These are phyloP conservation scores for Cyphomyrmex costatus DNA, from an alignment of 1,140 invertebrate species.

Conservation along the genomic window DNA sequence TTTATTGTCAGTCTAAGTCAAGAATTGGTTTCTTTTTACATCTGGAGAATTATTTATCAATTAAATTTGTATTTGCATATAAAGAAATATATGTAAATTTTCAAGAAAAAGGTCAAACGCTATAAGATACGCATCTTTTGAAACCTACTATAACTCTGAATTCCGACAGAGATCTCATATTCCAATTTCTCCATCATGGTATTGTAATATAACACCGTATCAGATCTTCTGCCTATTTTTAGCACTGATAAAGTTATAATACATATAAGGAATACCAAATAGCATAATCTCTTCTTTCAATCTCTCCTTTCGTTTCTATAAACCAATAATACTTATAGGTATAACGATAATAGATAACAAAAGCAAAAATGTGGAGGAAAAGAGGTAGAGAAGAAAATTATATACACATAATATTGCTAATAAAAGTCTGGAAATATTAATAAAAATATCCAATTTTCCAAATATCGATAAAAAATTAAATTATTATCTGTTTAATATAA, in stretches of 20 bases:
- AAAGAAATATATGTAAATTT: background rate
- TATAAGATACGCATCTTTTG: slow-evolving; percentile 30
- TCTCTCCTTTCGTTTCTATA: background rate
- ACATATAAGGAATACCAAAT: slow-evolving; percentile 21
- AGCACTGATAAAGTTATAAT: slow-evolving; percentile 31
- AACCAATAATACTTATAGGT: slow-evolving; percentile 2
- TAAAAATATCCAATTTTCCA: background rate
- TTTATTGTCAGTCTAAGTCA: no score
- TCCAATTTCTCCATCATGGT: slow-evolving; percentile 18
- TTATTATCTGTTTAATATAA: slow-evolving; percentile 5
- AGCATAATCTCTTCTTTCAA: slow-evolving; percentile 21
- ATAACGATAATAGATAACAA: background rate
- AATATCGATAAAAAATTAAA: slow-evolving; percentile 4
- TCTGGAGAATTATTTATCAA: background rate
- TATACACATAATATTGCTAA: background rate
- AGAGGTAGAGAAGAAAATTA: background rate
- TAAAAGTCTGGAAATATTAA: background rate
- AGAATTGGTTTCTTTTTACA: background rate
- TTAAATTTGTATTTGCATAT: background rate
- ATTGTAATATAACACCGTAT: slow-evolving; percentile 22
- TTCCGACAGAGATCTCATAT: slow-evolving; percentile 51
- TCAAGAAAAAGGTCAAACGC: background rate
- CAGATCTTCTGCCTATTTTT: slow-evolving; percentile 47
- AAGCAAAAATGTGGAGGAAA: background rate
- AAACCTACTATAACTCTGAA: slow-evolving; percentile 37